These are phyloP conservation scores for Colostygia pectinataria DNA, from an alignment of 2,888 invertebrate species.

Conservation along the genomic window DNA sequence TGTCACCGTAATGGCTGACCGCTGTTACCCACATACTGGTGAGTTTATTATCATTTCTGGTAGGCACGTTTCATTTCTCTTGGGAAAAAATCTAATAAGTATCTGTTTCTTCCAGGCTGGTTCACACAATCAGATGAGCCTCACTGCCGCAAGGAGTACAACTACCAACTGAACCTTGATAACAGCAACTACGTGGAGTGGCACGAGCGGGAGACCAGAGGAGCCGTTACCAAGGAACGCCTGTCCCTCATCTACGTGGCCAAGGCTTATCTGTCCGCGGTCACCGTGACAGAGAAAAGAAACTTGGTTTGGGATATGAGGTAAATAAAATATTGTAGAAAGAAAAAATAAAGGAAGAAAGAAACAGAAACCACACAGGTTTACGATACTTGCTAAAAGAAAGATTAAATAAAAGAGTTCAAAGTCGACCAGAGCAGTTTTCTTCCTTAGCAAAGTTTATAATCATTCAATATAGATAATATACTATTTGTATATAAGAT, in stretches of 20 bases:
- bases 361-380: no score
- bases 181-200: constrained; percentile 92
- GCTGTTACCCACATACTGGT: constrained; percentile 95
- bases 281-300: constrained; percentile 94
- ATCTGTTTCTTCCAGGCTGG: constrained; percentile 83
- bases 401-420: no score
- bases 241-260: constrained; percentile 91
- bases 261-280: constrained; percentile 89
- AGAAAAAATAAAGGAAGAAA: no score
- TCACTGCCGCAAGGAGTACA: constrained; percentile 91
- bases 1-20: constrained; percentile 93
- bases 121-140: constrained; percentile 92
- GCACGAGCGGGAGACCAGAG: constrained; percentile 90
- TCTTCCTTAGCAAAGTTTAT: no score
- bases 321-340: constrained; percentile 41
- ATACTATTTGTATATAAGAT: no score
- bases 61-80: background rate
- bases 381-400: no score
- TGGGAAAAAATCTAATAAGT: background rate
- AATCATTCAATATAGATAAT: no score
- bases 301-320: constrained; percentile 93
- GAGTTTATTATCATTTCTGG: constrained; percentile 38
- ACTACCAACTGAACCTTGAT: constrained; percentile 87
- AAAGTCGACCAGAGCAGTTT: no score
- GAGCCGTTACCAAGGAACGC: constrained; percentile 84